phyloP scores from a whole-genome alignment of 2,113 vertebrate genomes.

The Asarcornis scutulata region DNA sequence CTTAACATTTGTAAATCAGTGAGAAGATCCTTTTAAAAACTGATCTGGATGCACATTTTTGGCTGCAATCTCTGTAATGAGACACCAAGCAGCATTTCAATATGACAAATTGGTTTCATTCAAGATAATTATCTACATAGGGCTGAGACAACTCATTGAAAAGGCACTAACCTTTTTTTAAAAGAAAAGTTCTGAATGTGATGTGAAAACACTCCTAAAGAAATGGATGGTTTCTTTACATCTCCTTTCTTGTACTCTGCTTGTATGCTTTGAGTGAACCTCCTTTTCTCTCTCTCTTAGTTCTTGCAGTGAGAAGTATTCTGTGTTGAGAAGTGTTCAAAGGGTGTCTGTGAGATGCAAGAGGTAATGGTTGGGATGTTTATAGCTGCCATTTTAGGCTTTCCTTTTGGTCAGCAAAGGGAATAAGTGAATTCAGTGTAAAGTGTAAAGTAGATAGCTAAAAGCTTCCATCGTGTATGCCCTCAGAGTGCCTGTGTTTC shows the following conservation, averaged over 20 bases:
- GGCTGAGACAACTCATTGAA: slow-evolving; percentile 12
- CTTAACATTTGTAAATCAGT: slow-evolving; percentile 25
- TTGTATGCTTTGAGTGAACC: neutral
- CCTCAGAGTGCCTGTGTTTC: neutral
- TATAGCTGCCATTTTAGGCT: neutral
- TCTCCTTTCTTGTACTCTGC: neutral
- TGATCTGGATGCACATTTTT: neutral
- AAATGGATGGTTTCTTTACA: neutral
- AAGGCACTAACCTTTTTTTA: neutral
- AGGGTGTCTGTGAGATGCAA: neutral
- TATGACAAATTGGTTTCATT: slow-evolving; percentile 19
- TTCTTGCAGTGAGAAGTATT: neutral
- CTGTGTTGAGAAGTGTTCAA: neutral
- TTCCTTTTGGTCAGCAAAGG: neutral
- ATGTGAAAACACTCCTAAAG: neutral
- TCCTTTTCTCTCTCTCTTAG: neutral
- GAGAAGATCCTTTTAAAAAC: slow-evolving; percentile 5
- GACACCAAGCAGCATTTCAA: slow-evolving; percentile 12
- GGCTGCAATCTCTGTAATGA: neutral
- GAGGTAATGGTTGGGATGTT: neutral
- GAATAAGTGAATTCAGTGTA: neutral
- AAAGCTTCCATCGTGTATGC: neutral
- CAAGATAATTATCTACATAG: neutral
- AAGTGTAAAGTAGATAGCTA: neutral
- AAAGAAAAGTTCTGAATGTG: neutral